These are phyloP conservation scores for Ericerus pela DNA, from an alignment of 1,140 invertebrate genomes.

Conservation along the genomic window DNA sequence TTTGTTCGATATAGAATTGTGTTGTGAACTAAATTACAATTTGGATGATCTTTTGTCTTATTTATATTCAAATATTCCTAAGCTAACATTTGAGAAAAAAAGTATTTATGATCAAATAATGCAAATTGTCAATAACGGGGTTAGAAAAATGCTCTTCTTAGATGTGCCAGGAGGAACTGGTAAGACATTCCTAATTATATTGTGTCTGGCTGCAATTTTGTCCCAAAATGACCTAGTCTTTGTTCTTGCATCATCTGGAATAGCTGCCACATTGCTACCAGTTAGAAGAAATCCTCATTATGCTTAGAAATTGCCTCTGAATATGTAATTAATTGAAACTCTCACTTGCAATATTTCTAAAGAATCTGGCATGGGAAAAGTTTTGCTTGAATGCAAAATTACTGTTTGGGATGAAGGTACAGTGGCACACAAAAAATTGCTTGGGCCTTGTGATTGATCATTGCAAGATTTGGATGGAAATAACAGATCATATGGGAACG, in stretches of 20 bases:
- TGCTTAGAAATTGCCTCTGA: constrained; percentile 33
- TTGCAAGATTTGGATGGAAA: constrained; percentile 14
- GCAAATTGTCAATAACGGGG: too few species aligned
- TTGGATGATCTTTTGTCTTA: too few species aligned
- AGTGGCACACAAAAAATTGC: constrained; percentile 5
- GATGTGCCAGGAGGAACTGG: constrained; percentile 13
- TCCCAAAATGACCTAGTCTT: constrained; percentile 22
- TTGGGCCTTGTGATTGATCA: constrained; percentile 24
- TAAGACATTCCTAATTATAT: constrained; percentile 8
- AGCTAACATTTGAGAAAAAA: too few species aligned
- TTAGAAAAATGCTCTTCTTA: constrained; percentile 6
- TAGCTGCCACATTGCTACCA: constrained; percentile 32
- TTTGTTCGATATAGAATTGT: constrained; percentile 25
- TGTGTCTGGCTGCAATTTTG: not conserved
- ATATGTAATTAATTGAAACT: constrained; percentile 22
- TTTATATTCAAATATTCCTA: too few species aligned
- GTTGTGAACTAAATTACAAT: too few species aligned
- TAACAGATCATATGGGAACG: constrained; percentile 16
- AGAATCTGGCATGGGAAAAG: constrained; percentile 20
- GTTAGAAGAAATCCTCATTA: constrained; percentile 37
- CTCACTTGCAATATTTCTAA: constrained; percentile 30
- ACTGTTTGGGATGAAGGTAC: constrained; percentile 29
- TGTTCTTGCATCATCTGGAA: constrained; percentile 32
- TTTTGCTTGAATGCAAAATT: constrained; percentile 25
- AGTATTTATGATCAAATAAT: too few species aligned